These are phyloP conservation scores for Hippocampus barbouri DNA, from an alignment of 2,113 vertebrate species.

Conservation along the genomic window DNA sequence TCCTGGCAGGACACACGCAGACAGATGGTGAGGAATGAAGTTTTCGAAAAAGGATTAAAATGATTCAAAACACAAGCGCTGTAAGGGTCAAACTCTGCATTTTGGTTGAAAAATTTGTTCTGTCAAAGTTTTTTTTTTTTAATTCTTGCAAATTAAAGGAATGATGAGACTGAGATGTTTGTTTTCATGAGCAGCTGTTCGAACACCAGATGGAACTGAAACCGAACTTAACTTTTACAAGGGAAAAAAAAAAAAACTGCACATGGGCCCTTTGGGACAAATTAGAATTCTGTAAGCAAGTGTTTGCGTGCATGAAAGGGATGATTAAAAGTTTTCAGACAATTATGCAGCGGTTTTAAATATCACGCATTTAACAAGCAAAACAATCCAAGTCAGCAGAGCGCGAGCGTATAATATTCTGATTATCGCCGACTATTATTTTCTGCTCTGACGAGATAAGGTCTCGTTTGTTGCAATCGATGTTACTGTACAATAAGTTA, in stretches of 20 bases:
- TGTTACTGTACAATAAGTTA: slow-evolving; percentile 6
- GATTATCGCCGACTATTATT: slow-evolving; percentile 1
- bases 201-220: neutral
- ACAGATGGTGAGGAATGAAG: neutral
- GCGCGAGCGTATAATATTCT: slow-evolving; percentile 1
- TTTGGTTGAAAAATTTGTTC: neutral
- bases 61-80: slow-evolving; percentile 1
- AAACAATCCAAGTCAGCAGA: slow-evolving; percentile 12
- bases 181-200: slow-evolving; percentile 12
- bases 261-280: neutral
- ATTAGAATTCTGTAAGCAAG: slow-evolving; percentile 11
- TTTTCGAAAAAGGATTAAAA: neutral
- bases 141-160: neutral
- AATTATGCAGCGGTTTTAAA: neutral
- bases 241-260: neutral
- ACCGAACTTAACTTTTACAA: neutral
- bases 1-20: slow-evolving; percentile 30
- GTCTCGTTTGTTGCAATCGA: neutral
- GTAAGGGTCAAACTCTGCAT: neutral
- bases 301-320: neutral
- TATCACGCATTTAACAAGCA: neutral
- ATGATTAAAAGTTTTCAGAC: neutral
- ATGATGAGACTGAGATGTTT: neutral
- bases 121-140: neutral
- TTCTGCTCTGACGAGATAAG: neutral